Conservation (phyloP, 2,797 vertebrate genomes). For the Sorex maritimensis region DNA sequence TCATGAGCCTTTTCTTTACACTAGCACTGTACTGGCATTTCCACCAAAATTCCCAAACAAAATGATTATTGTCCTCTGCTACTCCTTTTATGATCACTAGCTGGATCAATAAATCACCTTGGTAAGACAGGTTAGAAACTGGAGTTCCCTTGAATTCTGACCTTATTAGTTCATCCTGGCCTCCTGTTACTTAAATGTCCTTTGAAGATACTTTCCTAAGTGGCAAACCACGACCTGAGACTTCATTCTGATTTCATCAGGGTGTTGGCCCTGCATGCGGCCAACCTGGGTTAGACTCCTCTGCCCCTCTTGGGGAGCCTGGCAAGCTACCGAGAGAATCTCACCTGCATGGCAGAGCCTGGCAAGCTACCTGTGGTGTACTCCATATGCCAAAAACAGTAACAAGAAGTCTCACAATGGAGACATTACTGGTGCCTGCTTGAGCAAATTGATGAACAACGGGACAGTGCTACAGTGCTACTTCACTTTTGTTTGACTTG, state of each 20-base stretch:
- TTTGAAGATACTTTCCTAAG: not conserved
- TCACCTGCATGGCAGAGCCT: no score
- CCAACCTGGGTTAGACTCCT: no score
- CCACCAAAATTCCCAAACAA: not conserved
- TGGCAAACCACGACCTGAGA: not conserved
- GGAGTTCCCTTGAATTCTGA: not conserved
- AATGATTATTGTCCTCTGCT: not conserved
- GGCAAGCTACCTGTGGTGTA: no score
- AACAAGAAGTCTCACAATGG: no score
- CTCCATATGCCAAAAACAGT: no score
- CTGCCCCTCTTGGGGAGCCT: no score
- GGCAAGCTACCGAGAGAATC: no score
- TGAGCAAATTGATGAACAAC: no score
- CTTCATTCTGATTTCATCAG: not conserved
- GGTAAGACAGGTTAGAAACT: not conserved
- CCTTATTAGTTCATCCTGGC: not conserved
- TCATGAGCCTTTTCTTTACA: not conserved
- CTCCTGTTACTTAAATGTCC: not conserved
- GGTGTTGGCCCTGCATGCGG: no score
- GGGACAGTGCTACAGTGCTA: no score
- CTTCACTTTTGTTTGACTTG: not conserved
- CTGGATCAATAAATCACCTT: not conserved
- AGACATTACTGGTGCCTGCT: no score
- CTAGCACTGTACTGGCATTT: not conserved
- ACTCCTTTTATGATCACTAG: constrained; percentile 6